A percentile compares a stretch with the other conserved stretches of the same genome.
Conservation (phyloP, 2,888 invertebrate species). For the Lycocerus yunnanus region DNA sequence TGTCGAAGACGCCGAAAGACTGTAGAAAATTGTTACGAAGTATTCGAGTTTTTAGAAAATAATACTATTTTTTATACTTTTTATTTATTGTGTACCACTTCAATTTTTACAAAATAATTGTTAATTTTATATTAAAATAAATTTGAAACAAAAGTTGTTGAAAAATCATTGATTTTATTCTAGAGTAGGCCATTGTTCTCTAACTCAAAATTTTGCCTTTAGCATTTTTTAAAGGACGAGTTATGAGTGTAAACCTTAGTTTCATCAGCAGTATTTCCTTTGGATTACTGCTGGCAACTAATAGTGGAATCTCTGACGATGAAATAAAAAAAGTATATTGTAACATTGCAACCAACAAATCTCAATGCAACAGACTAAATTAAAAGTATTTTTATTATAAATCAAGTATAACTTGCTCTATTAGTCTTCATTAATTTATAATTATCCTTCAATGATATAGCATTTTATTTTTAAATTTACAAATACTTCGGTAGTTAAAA, state of each 20-base stretch:
- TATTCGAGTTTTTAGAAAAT: not conserved
- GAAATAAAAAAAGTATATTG: not conserved
- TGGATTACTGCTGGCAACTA: no score
- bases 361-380: not conserved
- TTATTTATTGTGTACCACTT: not conserved
- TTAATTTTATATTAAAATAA: not conserved
- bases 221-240: no score
- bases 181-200: no score
- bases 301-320: not conserved
- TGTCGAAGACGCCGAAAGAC: conserved; percentile 57
- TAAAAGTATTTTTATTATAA: not conserved
- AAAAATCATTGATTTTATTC: no score
- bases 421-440: not conserved
- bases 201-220: no score
- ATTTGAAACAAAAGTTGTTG: not conserved
- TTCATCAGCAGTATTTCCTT: no score
- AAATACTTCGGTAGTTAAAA: not conserved
- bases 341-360: not conserved
- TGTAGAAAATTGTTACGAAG: conserved; percentile 31
- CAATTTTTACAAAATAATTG: not conserved
- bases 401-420: not conserved
- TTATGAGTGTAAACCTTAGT: no score
- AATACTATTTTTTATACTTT: not conserved
- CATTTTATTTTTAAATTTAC: not conserved
- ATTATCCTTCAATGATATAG: not conserved